phyloP scores from a whole-genome alignment of 2,888 invertebrate genomes.

The Lycaena phlaeas region DNA sequence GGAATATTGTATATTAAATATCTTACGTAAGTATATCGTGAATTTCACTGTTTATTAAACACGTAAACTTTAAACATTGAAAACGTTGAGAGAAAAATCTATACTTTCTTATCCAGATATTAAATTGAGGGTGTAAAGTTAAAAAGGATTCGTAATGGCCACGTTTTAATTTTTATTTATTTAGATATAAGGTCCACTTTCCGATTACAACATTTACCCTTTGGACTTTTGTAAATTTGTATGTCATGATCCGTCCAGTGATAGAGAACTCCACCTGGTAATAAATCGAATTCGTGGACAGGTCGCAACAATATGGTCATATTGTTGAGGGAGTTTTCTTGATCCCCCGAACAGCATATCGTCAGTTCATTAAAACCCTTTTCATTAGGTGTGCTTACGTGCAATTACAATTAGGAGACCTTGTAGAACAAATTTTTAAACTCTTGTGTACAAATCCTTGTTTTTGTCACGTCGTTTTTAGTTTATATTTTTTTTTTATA shows the following conservation, averaged over 20 bases:
- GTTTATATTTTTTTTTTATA: no score
- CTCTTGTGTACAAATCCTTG: not conserved
- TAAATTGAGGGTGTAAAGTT: not conserved
- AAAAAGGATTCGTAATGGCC: not conserved
- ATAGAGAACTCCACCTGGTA: constrained; percentile 18
- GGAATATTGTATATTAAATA: no score
- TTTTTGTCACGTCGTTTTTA: not conserved
- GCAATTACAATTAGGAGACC: constrained; percentile 42
- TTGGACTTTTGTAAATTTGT: constrained; percentile 14
- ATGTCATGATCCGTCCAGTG: constrained; percentile 24
- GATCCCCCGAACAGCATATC: constrained; percentile 31
- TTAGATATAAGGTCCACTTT: constrained; percentile 14
- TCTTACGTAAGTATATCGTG: no score
- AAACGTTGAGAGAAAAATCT: no score
- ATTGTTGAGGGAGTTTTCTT: constrained; percentile 25
- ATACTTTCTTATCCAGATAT: not conserved
- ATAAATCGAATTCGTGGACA: constrained; percentile 5
- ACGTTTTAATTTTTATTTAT: constrained; percentile 9
- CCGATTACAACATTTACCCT: constrained; percentile 4
- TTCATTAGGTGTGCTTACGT: constrained; percentile 43
- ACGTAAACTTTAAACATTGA: no score
- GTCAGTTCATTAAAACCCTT: constrained; percentile 49
- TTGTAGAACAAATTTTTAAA: constrained; percentile 20
- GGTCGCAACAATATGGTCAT: constrained; percentile 23
- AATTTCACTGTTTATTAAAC: no score